These are phyloP conservation scores for Chrysochloris asiatica DNA, from an alignment of 2,113 vertebrate species.

Conservation along the genomic window DNA sequence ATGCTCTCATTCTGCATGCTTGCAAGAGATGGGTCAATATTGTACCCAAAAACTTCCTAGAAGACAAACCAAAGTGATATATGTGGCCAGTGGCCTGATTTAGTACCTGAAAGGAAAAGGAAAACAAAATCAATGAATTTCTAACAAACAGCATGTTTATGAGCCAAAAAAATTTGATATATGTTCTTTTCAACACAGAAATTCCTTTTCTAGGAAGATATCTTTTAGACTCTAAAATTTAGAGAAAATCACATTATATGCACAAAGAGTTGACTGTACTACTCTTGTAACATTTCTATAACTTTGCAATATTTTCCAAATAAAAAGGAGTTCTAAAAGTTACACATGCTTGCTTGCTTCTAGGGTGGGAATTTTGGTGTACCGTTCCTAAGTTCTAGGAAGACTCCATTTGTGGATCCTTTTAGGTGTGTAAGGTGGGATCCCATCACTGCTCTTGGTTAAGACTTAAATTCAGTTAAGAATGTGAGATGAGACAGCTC, in stretches of 20 bases:
- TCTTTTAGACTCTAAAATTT: background rate
- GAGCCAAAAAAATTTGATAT: background rate
- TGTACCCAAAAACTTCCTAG: background rate
- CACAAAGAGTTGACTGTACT: background rate
- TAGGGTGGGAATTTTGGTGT: background rate
- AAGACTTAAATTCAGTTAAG: background rate
- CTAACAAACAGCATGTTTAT: background rate
- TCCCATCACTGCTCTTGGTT: background rate
- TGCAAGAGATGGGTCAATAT: background rate
- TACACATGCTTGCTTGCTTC: background rate
- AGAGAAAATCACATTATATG: too few relatives aligned
- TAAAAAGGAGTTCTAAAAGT: background rate
- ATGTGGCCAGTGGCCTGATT: too few relatives aligned
- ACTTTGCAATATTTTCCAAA: background rate
- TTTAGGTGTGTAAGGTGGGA: background rate
- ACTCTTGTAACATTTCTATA: background rate
- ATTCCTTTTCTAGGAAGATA: background rate
- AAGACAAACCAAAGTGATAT: background rate
- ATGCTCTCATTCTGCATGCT: background rate
- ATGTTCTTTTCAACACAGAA: background rate
- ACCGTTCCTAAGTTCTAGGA: background rate
- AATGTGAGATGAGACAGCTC: background rate
- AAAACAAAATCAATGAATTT: background rate
- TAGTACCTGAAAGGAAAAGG: background rate
- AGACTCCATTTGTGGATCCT: background rate